phyloP scores from a whole-genome alignment of 1,140 invertebrate genomes.

The Scaptomyza hsui region DNA sequence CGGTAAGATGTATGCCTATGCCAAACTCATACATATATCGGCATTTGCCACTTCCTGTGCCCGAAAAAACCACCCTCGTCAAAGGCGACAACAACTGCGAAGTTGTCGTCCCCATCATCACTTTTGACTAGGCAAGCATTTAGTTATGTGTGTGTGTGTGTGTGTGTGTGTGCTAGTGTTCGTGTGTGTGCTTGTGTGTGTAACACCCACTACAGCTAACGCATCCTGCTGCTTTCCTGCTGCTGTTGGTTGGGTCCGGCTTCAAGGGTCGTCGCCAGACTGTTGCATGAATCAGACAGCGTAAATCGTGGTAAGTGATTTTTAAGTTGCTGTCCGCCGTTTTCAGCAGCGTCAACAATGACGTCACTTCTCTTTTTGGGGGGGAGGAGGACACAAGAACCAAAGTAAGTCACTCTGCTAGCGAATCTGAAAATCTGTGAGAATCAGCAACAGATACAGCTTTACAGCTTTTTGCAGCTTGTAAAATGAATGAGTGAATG shows the following conservation, averaged over 20 bases:
- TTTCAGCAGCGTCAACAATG: slow-evolving; percentile 53
- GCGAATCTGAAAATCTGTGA: slow-evolving; percentile 8
- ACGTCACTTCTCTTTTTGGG: slow-evolving; percentile 50
- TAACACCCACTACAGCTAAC: slow-evolving; percentile 14
- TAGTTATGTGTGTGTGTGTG: slow-evolving; percentile 30
- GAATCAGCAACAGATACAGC: slow-evolving; percentile 19
- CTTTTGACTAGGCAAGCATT: slow-evolving; percentile 53
- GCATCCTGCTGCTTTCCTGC: slow-evolving; percentile 47
- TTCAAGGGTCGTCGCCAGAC: slow-evolving; percentile 57
- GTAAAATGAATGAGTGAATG: slow-evolving; percentile 14
- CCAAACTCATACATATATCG: slow-evolving; percentile 62
- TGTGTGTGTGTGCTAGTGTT: neutral
- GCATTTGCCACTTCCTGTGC: slow-evolving; percentile 77
- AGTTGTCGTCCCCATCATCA: slow-evolving; percentile 53
- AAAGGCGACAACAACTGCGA: slow-evolving; percentile 26
- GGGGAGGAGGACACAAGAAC: neutral
- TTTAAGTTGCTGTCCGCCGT: slow-evolving; percentile 68
- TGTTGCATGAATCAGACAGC: slow-evolving; percentile 82
- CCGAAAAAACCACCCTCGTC: slow-evolving; percentile 65
- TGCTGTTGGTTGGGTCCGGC: slow-evolving; percentile 18
- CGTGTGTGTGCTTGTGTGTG: slow-evolving; percentile 10
- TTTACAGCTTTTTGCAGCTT: slow-evolving; percentile 15
- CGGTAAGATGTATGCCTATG: slow-evolving; percentile 54
- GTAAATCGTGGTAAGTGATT: slow-evolving; percentile 80
- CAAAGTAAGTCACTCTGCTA: slow-evolving; percentile 52